These are phyloP conservation scores for Papilio aristodemus DNA, from an alignment of 1,140 invertebrate species.

Conservation along the genomic window DNA sequence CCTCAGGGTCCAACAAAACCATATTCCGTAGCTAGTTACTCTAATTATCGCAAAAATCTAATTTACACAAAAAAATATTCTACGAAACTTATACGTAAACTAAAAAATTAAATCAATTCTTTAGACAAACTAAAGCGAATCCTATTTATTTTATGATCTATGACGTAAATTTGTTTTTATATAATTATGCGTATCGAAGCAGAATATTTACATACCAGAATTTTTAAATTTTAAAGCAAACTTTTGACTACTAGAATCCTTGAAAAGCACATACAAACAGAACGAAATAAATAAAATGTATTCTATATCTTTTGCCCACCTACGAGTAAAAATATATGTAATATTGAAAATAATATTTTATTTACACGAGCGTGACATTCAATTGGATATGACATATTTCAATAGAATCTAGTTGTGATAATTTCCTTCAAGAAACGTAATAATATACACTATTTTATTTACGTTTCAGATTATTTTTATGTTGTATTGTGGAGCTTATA, in stretches of 20 bases:
- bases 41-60: background rate
- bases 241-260: background rate
- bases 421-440: background rate
- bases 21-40: background rate
- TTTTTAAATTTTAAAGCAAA: background rate
- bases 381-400: constrained; percentile 6
- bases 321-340: constrained; percentile 12
- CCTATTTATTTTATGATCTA: too few relatives aligned
- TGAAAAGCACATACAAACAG: constrained; percentile 8
- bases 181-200: too few relatives aligned
- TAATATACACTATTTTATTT: background rate
- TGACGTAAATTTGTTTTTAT: too few relatives aligned
- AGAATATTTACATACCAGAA: background rate
- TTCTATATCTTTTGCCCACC: constrained; percentile 27
- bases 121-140: too few relatives aligned
- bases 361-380: constrained; percentile 16
- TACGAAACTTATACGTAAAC: background rate
- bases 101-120: background rate
- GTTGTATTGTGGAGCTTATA: background rate
- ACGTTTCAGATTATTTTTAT: background rate
- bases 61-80: background rate
- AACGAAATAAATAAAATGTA: background rate
- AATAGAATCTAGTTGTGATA: background rate
- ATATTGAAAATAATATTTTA: constrained; percentile 19
- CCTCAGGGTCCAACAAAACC: background rate